Evolutionary conservation across 2,113 vertebrate species (phyloP).

Genomic region (Poeciliopsis turrubarensis): DNA sequence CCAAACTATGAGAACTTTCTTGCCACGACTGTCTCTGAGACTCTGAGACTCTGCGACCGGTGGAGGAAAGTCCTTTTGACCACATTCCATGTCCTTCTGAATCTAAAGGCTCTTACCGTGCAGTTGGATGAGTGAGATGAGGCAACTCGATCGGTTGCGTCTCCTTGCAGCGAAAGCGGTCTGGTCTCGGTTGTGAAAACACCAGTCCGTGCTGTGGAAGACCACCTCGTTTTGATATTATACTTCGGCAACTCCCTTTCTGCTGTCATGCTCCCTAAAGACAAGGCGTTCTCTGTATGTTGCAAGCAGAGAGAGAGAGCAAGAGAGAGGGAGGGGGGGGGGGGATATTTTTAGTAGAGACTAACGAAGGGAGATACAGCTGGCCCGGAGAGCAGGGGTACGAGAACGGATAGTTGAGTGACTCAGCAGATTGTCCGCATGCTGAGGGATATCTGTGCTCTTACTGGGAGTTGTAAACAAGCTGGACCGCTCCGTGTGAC

Average conservation of each 20-base stretch:
- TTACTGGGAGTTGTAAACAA: conserved; percentile 28
- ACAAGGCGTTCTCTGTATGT: conserved; percentile 55
- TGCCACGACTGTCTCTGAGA: not conserved
- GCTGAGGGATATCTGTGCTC: conserved; percentile 22
- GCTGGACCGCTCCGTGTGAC: not conserved
- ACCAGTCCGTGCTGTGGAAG: conserved; percentile 7
- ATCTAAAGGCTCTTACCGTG: conserved; percentile 42
- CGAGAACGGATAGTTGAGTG: conserved; percentile 56
- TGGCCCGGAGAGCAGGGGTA: conserved; percentile 38
- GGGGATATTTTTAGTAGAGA: conserved; percentile 63
- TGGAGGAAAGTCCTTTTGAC: not conserved
- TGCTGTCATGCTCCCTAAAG: conserved; percentile 44
- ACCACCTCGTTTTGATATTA: conserved; percentile 45
- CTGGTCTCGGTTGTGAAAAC: conserved; percentile 21
- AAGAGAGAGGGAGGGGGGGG: not conserved
- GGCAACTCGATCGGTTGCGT: not conserved
- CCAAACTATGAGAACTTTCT: not conserved
- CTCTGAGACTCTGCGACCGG: not conserved
- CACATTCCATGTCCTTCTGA: not conserved
- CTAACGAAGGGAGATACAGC: conserved; percentile 45
- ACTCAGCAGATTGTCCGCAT: conserved; percentile 48
- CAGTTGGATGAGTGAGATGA: conserved; percentile 25
- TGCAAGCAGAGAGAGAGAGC: conserved; percentile 10
- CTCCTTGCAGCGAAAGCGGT: conserved; percentile 7
- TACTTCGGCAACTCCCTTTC: conserved; percentile 60